A percentile compares a stretch with the other conserved stretches of the same genome.
Conservation (phyloP, 64 coral and sea anemone genomes). For the Porites lutea region DNA sequence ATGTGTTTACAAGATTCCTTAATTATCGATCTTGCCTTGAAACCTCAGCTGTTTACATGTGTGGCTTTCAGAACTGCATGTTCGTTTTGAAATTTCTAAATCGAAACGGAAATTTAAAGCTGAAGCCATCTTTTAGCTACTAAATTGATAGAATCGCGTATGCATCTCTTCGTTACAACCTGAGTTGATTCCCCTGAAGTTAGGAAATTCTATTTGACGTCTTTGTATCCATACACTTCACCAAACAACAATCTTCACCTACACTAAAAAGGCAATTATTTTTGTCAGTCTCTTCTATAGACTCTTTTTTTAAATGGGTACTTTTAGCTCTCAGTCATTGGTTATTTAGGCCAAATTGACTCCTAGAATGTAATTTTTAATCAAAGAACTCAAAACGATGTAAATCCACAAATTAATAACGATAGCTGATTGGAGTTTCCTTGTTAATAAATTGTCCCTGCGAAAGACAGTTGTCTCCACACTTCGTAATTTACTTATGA, state of each 20-base stretch:
- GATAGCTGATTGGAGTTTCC: neutral
- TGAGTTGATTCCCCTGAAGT: neutral
- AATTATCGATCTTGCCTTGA: conserved; percentile 2
- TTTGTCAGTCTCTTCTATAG: neutral
- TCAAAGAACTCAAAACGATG: conserved; percentile 12
- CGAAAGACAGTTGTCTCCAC: neutral
- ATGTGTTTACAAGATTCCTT: neutral
- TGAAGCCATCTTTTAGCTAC: too few relatives aligned
- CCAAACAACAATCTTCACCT: neutral
- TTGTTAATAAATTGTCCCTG: neutral
- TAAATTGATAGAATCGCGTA: neutral
- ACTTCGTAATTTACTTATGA: neutral
- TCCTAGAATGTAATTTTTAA: conserved; percentile 42
- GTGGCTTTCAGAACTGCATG: neutral
- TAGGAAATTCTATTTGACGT: neutral
- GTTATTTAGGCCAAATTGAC: neutral
- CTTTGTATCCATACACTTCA: neutral
- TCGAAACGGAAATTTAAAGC: neutral
- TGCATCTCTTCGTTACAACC: too few relatives aligned
- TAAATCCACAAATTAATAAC: neutral
- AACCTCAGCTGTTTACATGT: neutral
- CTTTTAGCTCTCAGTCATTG: conserved; percentile 23
- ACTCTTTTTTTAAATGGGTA: conserved; percentile 19
- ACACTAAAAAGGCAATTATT: neutral
- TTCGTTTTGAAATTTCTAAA: neutral